Evolutionary conservation across 2,113 vertebrate genomes (phyloP), one percentile per base, ranked within the genome.

Genomic region (Nothoprocta pentlandii): DNA sequence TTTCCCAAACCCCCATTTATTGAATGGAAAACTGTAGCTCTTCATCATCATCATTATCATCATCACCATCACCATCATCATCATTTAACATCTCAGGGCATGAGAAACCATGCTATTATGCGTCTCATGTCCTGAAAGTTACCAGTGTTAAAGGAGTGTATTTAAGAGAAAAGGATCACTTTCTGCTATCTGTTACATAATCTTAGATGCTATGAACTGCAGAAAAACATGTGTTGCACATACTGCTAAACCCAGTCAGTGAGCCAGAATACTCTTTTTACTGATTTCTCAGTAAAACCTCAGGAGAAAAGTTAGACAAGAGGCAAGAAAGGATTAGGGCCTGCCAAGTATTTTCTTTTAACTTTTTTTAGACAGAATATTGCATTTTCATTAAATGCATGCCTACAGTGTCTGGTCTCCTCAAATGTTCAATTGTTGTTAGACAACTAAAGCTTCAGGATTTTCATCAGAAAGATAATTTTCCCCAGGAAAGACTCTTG

Each of bases 391-490:
- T 86, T 74, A 56, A 88, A 56, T 6, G 41, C 7, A 21, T 80
- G 12, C 4, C n/a, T 77, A 54, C 10, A 32, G 3, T 12, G 12
- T 54, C 62, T 95, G 49, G 17, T 70, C 5, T 46, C 10, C 59
- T 67, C 56, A 90, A 80, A 74, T 6, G 77, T 91, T 49, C 63
- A n/a, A 22, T 47, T 93, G 89, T 80, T 9, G 0, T 74, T 75
- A 92, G 67, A 82, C 59, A 92, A 66, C 0, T 0, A 76, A 87
- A 87, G 8, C 30, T 32, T 77, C 23, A 56, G 44, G 41, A 63
- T 78, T 91, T 94, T 91, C 59, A 70, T 80, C 67, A 39, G 81
- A 91, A 95, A 74, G 10, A 4, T 22, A 82, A 34, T 93, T 95
- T 91, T 87, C 28, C 36, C 49, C n/a, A 54, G 63, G 71, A 77